Conservation (phyloP, 2,797 vertebrate species). For the Manis pentadactyla region DNA sequence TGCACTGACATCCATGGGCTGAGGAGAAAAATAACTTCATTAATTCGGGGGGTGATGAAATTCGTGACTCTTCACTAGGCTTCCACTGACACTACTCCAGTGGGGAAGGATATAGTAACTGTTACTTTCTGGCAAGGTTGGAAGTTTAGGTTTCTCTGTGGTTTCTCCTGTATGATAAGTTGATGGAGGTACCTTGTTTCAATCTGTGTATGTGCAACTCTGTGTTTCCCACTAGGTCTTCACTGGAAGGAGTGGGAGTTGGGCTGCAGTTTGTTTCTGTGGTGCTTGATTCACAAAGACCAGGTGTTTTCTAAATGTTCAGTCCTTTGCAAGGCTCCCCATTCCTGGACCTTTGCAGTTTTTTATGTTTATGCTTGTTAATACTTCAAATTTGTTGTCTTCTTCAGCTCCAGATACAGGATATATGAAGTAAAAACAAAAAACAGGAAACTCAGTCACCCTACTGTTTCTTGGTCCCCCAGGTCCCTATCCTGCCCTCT, state of each 20-base stretch:
- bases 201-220: background rate
- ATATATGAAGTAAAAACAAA: background rate
- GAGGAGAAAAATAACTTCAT: background rate
- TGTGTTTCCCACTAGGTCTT: background rate
- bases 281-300: background rate
- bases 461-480: background rate
- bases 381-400: background rate
- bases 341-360: background rate
- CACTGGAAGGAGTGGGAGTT: background rate
- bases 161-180: background rate
- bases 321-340: background rate
- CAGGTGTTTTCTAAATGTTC: background rate
- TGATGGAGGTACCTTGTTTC: background rate
- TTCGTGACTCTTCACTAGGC: background rate
- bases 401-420: background rate
- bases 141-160: background rate
- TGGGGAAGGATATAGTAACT: background rate
- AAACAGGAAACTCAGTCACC: background rate
- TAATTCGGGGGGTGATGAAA: background rate
- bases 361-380: background rate
- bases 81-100: background rate
- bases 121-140: background rate
- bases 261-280: background rate
- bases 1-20: background rate
- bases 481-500: background rate